These are phyloP conservation scores for Scotopteryx bipunctaria DNA, from an alignment of 2,888 invertebrate species.

Conservation along the genomic window DNA sequence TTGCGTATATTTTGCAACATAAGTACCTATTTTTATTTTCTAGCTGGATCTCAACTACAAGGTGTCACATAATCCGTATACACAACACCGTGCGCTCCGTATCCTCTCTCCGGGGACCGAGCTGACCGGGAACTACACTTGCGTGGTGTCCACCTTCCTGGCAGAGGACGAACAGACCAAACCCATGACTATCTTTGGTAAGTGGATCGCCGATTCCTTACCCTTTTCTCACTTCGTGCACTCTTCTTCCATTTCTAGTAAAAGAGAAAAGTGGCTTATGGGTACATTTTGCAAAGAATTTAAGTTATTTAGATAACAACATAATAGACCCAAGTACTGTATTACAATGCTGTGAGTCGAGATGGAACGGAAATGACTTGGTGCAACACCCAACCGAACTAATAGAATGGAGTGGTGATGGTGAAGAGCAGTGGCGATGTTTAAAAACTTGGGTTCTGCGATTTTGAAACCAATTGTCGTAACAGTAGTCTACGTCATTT, in stretches of 20 bases:
- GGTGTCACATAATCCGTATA: conserved; percentile 86
- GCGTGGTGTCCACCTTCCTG: conserved; percentile 87
- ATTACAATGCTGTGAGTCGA: conserved; percentile 32
- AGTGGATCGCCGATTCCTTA: conserved; percentile 40
- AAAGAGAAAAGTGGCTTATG: too few species aligned
- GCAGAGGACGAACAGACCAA: conserved; percentile 86
- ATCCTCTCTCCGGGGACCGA: conserved; percentile 87
- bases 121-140: conserved; percentile 88
- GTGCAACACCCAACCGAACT: conserved; percentile 30
- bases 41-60: conserved; percentile 85
- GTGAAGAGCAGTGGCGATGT: conserved; percentile 1
- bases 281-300: too few species aligned
- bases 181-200: conserved; percentile 87
- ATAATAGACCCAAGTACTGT: conserved; percentile 12
- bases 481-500: too few species aligned
- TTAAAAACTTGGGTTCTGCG: background rate
- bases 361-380: conserved; percentile 42
- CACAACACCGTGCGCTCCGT: conserved; percentile 87
- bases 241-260: too few species aligned
- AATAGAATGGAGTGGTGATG: background rate
- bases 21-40: conserved; percentile 29
- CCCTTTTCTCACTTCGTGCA: too few species aligned
- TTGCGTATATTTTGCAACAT: too few species aligned
- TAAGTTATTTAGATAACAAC: background rate
- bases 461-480: too few species aligned